Evolutionary conservation across 2,113 vertebrate species (phyloP), one percentile per base, ranked within the genome.

Genomic region (Aplodontia rufa): DNA sequence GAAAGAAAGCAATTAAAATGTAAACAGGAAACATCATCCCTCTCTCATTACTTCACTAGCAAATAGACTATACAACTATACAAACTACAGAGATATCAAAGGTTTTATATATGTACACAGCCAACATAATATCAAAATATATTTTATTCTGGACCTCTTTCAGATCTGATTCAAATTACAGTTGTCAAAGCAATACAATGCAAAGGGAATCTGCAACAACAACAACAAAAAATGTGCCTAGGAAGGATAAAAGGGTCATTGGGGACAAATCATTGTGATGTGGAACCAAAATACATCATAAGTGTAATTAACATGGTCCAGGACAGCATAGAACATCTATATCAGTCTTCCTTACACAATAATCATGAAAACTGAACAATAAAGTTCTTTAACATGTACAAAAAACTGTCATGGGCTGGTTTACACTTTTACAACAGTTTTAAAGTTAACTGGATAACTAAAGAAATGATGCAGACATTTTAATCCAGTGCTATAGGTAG

Each of bases 61-160:
- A 97, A 85, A 76, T n/a, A 92, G 80, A 91, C 96, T 28, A 22
- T 85, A 96, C 81, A 94, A 91, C 96, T 28, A 22, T 85, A 96
- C 81, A 94, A 78, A 98, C 92, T n/a, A 94, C 90, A 97, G 16
- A 94, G 1, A 53, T 97, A 94, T 64, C 93, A 98, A 95, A 94
- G 84, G 93, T 51, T 93, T 97, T 98, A 98, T 92, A 99, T 96
- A 98, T 97, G 98, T 95, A 98, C 98, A 96, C 98, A 99, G 98
- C 95, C 98, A 98, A 98, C 84, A 97, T 99, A 99, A 99, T 99
- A 99, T 99, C 99, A 99, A 99, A 99, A 99, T 99, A 99, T 99
- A 99, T 99, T 99, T 99, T 99, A 99, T 99, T 99, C 99, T 99
- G 99, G 99, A 99, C 99, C 99, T 99, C 98, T 99, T 99, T 99